Percentiles rank a stretch among this genome's conserved stretches.
These are phyloP conservation scores for Mechanitis mazaeus DNA, from an alignment of 2,888 invertebrate genomes.

Conservation along the genomic window DNA sequence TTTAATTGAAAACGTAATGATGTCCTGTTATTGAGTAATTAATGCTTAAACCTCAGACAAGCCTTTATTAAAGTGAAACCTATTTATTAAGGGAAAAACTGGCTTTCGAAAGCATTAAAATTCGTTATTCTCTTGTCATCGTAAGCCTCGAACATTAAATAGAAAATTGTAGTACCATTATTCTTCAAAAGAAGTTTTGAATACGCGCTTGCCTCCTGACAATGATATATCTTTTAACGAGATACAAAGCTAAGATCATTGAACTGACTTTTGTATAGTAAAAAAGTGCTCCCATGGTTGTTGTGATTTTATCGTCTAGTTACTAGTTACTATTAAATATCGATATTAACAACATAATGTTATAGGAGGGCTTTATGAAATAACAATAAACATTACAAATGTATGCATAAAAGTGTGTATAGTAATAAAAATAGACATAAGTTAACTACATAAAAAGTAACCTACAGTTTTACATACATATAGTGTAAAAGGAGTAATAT, in stretches of 20 bases:
- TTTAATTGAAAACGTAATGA: too few species aligned
- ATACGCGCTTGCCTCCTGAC: conserved; percentile 20
- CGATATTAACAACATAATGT: too few species aligned
- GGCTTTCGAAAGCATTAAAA: background rate
- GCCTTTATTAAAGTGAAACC: background rate
- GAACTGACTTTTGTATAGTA: conserved; percentile 11
- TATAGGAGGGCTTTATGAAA: too few species aligned
- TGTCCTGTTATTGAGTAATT: background rate
- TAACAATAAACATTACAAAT: too few species aligned
- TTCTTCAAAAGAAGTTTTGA: conserved; percentile 1
- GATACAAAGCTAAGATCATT: conserved; percentile 19
- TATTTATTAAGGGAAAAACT: background rate
- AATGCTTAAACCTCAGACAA: background rate
- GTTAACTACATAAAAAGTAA: too few species aligned
- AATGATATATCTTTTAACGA: conserved; percentile 34
- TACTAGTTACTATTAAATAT: too few species aligned
- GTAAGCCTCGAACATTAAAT: background rate
- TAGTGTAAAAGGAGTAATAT: too few species aligned
- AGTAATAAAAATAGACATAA: too few species aligned
- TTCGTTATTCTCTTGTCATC: background rate
- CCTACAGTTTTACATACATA: too few species aligned
- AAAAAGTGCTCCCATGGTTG: background rate
- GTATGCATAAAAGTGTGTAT: too few species aligned
- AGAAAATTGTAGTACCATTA: conserved; percentile 1
- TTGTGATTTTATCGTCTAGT: background rate